Evolutionary conservation across 1,140 invertebrate species (phyloP), one percentile per base, ranked within the genome.

Genomic region (Agraylea sexmaculata): DNA sequence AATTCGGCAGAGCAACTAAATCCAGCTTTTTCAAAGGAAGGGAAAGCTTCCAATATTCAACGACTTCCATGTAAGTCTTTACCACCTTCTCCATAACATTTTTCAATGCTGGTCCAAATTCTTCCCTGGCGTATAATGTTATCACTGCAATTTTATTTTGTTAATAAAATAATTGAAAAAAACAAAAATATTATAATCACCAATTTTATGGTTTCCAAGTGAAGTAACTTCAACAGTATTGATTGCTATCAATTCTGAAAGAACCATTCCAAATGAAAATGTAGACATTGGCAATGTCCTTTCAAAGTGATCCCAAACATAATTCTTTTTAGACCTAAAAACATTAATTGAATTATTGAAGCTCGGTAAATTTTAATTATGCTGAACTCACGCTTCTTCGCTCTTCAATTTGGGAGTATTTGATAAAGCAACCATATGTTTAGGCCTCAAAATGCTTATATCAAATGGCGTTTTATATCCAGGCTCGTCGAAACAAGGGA

Each of bases 401-500:
- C 50, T 65, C 10, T 59, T 56, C 0, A 78, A 43, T 1, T n/a
- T n/a, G n/a, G 71, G 75, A 39, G 70, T 80, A 45, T 83, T 83
- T 11, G 78, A 76, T 2, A 78, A 50, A 0, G 74, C 71, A 0
- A 63, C 57, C 66, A 76, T 74, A 21, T 67, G 60, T 32, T 60
- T 66, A 0, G 75, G 74, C 15, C 76, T 67, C 0, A 72, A 68
- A 1, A 86, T 68, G 12, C 68, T 77, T 0, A 85, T 58, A 23
- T 72, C 65, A 51, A 83, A 79, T 2, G 73, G 74, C 0, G 75
- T 73, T 64, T 94, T 95, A 45, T 84, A 75, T 1, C 62, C 71
- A 0, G 91, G 89, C 54, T 94, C 87, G 58, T 96, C 90, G 60
- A 93, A 91, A 55, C 89, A 93, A 0, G 92, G 92, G 57, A 95